A percentile compares a stretch with the other conserved stretches of the same genome.
Evolutionary conservation across 92 coral and sea anemone genomes (phyloP).

Genomic region (Epizoanthus rinbou): DNA sequence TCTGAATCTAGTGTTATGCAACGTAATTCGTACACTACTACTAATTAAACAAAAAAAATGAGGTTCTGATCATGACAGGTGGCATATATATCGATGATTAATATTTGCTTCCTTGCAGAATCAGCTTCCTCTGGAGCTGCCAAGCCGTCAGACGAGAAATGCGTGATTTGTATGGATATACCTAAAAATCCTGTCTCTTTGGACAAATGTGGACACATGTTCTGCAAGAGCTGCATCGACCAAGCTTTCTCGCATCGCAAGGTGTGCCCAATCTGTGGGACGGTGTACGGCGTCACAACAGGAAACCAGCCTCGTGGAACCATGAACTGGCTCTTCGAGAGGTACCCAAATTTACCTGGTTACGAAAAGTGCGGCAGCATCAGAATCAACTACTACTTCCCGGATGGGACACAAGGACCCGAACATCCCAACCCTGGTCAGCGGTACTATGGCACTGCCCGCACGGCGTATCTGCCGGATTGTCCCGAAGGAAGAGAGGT

Average conservation of each 20-base stretch:
- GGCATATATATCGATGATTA: too few relatives aligned
- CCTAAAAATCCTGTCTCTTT: not conserved
- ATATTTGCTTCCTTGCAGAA: too few relatives aligned
- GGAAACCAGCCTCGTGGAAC: constrained; percentile 40
- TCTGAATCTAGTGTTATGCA: too few relatives aligned
- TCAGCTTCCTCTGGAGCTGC: too few relatives aligned
- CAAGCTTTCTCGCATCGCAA: constrained; percentile 22
- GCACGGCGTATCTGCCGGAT: constrained; percentile 31
- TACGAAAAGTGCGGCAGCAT: constrained; percentile 11
- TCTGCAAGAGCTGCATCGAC: constrained; percentile 24
- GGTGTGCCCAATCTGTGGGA: not conserved
- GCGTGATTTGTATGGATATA: too few relatives aligned
- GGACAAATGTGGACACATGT: not conserved
- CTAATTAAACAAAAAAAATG: too few relatives aligned
- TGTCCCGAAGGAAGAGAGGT: constrained; percentile 20
- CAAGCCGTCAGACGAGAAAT: too few relatives aligned
- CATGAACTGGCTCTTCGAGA: not conserved
- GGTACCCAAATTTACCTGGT: not conserved
- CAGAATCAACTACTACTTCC: not conserved
- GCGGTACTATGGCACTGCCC: not conserved
- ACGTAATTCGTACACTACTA: too few relatives aligned
- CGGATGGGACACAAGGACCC: constrained; percentile 15
- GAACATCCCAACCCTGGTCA: constrained; percentile 39
- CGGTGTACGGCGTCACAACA: not conserved
- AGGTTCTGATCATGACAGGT: too few relatives aligned